These are phyloP conservation scores for Solenopsis fugax DNA, from an alignment of 1,140 invertebrate genomes.

Conservation along the genomic window DNA sequence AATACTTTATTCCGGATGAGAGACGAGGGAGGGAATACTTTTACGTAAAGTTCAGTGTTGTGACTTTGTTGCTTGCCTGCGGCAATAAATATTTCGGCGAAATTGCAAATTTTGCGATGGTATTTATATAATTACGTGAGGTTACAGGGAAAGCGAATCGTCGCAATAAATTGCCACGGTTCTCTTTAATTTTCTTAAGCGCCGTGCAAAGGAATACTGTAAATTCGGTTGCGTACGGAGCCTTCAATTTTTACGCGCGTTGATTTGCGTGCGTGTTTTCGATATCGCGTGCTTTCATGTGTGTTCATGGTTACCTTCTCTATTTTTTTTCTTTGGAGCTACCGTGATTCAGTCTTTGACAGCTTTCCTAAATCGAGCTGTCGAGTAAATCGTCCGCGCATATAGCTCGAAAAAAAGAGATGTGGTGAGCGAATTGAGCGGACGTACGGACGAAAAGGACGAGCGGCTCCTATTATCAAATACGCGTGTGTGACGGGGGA, in stretches of 20 bases:
- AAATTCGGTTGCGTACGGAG: neutral
- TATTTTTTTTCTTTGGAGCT: neutral
- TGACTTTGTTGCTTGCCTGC: neutral
- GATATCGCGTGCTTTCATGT: conserved; percentile 15
- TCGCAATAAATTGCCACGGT: conserved; percentile 11
- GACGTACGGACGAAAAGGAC: conserved; percentile 2
- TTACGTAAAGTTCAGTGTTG: neutral
- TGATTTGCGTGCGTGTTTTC: neutral
- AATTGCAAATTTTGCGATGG: conserved; percentile 40
- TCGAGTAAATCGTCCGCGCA: conserved; percentile 34
- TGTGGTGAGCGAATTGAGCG: conserved; percentile 18
- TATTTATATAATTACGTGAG: conserved; percentile 39
- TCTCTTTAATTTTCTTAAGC: conserved; percentile 39
- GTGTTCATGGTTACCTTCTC: neutral
- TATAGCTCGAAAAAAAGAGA: conserved; percentile 19
- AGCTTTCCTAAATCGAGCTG: conserved; percentile 46
- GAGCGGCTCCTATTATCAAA: conserved; percentile 61
- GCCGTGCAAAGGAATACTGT: neutral
- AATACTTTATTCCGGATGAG: neutral
- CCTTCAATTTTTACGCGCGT: conserved; percentile 17
- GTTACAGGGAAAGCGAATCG: neutral
- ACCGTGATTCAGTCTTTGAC: conserved; percentile 60
- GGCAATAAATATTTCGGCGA: conserved; percentile 37
- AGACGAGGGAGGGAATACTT: conserved; percentile 1
- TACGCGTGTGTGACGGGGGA: conserved; percentile 3